Conservation (phyloP, 2,797 vertebrate genomes). For the Enteromius paludinosus region DNA sequence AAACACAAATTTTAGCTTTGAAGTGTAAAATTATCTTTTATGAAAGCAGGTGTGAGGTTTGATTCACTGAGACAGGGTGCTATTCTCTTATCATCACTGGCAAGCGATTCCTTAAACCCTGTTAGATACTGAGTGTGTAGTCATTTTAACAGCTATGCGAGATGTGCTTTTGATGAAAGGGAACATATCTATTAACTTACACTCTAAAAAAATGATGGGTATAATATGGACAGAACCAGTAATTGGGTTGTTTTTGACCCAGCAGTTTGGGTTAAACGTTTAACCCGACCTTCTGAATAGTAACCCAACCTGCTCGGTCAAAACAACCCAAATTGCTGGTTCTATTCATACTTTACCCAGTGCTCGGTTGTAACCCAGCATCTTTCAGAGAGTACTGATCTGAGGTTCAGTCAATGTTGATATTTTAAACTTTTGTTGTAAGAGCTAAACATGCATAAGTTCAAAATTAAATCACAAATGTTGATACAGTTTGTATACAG, state of each 20-base stretch:
- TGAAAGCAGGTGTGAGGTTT: background rate
- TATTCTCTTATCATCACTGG: slow-evolving; percentile 25
- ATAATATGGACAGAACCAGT: too few relatives aligned
- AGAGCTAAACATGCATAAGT: background rate
- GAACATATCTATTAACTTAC: background rate
- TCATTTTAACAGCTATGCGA: background rate
- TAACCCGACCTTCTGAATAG: too few relatives aligned
- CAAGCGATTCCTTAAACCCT: slow-evolving; percentile 12
- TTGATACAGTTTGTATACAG: background rate
- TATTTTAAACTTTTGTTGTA: background rate
- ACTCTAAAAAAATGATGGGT: too few relatives aligned
- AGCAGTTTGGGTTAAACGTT: too few relatives aligned
- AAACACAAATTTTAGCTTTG: background rate
- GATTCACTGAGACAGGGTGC: slow-evolving; percentile 13
- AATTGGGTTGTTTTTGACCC: too few relatives aligned
- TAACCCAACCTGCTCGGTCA: too few relatives aligned
- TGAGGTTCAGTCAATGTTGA: background rate
- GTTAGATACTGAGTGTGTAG: slow-evolving; percentile 14
- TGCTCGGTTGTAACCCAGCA: too few relatives aligned
- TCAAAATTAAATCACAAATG: background rate
- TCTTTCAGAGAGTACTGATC: too few relatives aligned
- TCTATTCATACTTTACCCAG: too few relatives aligned
- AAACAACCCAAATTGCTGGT: too few relatives aligned
- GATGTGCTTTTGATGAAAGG: background rate
- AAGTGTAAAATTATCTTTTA: slow-evolving; percentile 5